These are phyloP conservation scores for Tamandua tetradactyla DNA, from an alignment of 2,797 vertebrate species.

Conservation along the genomic window DNA sequence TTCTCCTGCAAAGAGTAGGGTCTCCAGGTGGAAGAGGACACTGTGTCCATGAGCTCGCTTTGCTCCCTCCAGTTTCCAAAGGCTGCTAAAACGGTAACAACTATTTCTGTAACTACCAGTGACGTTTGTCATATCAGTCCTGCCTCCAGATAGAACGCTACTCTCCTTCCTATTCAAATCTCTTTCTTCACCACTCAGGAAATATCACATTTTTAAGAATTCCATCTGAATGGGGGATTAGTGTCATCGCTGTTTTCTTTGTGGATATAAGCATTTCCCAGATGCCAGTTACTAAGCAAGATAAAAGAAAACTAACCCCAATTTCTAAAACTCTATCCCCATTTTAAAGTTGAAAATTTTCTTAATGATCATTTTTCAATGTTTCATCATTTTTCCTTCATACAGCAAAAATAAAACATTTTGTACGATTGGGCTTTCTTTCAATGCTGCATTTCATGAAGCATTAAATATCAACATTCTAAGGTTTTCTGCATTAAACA, in stretches of 20 bases:
- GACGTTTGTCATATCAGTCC: slow-evolving; percentile 4
- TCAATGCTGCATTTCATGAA: slow-evolving; percentile 31
- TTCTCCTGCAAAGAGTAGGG: not conserved
- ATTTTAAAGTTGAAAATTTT: not conserved
- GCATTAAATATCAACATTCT: slow-evolving; percentile 39
- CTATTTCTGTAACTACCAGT: slow-evolving; percentile 26
- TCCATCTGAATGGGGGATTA: not conserved
- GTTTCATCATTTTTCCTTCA: slow-evolving; percentile 24
- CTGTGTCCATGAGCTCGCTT: not conserved
- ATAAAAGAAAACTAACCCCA: not conserved
- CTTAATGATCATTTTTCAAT: slow-evolving; percentile 1
- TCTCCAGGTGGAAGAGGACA: not conserved
- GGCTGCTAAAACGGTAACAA: not conserved
- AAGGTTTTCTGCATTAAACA: slow-evolving; percentile 13
- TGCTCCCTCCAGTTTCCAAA: not conserved
- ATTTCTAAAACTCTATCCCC: not conserved
- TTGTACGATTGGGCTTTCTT: not conserved
- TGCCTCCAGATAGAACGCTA: not conserved
- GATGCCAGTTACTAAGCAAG: not conserved
- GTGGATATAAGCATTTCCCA: not conserved
- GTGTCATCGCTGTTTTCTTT: not conserved
- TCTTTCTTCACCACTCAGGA: not conserved
- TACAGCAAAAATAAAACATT: slow-evolving; percentile 11
- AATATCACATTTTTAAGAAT: not conserved
- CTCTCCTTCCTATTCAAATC: not conserved